Percentiles rank a stretch among this genome's conserved stretches.
Evolutionary conservation across 2,888 invertebrate species (phyloP).

Genomic region (Slavum lentiscoides): DNA sequence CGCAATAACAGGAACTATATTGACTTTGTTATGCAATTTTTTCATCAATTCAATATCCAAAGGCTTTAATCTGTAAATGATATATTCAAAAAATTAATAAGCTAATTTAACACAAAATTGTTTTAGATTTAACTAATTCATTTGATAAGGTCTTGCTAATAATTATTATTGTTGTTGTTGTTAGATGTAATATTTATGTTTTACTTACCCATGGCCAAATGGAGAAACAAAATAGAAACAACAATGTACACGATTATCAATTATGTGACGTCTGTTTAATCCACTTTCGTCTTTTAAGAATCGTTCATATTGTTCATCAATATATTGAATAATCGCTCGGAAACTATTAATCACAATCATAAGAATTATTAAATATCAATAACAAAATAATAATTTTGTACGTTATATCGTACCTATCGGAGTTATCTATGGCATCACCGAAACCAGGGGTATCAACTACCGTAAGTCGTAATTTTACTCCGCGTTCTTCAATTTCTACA

Average conservation of each 20-base stretch:
- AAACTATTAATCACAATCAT: constrained; percentile 67
- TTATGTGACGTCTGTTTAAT: constrained; percentile 91
- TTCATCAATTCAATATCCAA: constrained; percentile 96
- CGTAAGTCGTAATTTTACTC: constrained; percentile 88
- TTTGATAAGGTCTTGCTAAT: not conserved
- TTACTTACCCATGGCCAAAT: constrained; percentile 86
- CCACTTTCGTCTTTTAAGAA: constrained; percentile 92
- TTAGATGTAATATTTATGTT: not conserved
- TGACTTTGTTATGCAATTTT: constrained; percentile 89
- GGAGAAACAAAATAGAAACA: constrained; percentile 98
- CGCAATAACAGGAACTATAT: constrained; percentile 96
- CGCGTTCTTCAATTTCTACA: constrained; percentile 94
- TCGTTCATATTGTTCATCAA: constrained; percentile 95
- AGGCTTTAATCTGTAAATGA: constrained; percentile 75
- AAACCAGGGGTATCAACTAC: constrained; percentile 96
- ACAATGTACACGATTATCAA: constrained; percentile 96
- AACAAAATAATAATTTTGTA: not conserved
- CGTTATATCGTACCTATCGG: constrained; percentile 65
- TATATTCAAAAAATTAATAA: not conserved
- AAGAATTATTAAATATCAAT: not conserved
- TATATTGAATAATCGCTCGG: constrained; percentile 91
- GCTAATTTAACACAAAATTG: not conserved
- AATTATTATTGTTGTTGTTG: too few species aligned
- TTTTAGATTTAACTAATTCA: not conserved
- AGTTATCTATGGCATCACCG: constrained; percentile 93